Percentiles rank a stretch among this genome's conserved stretches.
Conservation (phyloP, 2,888 invertebrate genomes). For the Pristionchus entomophagus region DNA sequence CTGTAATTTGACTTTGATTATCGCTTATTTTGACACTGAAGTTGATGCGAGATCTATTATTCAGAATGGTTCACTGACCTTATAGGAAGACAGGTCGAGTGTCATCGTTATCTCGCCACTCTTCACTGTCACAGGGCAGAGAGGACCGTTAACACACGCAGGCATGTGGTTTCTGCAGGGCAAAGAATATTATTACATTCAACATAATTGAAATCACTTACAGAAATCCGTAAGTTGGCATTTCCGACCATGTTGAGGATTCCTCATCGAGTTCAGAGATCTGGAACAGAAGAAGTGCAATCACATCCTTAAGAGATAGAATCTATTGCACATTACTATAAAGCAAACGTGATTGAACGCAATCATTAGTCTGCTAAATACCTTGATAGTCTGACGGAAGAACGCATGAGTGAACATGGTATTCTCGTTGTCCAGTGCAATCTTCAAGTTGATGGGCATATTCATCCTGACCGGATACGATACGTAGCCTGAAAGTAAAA, state of each 20-base stretch:
- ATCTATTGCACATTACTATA: no score
- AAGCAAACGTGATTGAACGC: no score
- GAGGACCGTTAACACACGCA: not conserved
- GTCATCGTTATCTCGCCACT: not conserved
- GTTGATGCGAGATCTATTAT: no score
- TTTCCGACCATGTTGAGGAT: not conserved
- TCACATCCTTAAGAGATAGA: no score
- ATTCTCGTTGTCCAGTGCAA: not conserved
- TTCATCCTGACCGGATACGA: not conserved
- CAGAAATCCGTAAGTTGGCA: not conserved
- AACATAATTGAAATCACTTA: not conserved
- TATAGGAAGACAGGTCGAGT: not conserved
- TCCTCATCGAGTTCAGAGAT: not conserved
- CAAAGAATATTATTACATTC: no score
- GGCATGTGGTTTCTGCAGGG: not conserved
- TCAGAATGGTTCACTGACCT: not conserved
- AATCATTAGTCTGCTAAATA: no score
- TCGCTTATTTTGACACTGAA: no score
- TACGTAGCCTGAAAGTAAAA: not conserved
- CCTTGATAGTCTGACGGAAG: slow-evolving; percentile 21
- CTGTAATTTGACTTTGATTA: not conserved
- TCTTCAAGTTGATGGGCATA: not conserved
- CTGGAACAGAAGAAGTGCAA: no score
- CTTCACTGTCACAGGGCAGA: not conserved
- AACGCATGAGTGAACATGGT: not conserved